Percentiles rank a stretch among this genome's conserved stretches.
Conservation (phyloP, 2,888 invertebrate species). For the Sturmia bella region DNA sequence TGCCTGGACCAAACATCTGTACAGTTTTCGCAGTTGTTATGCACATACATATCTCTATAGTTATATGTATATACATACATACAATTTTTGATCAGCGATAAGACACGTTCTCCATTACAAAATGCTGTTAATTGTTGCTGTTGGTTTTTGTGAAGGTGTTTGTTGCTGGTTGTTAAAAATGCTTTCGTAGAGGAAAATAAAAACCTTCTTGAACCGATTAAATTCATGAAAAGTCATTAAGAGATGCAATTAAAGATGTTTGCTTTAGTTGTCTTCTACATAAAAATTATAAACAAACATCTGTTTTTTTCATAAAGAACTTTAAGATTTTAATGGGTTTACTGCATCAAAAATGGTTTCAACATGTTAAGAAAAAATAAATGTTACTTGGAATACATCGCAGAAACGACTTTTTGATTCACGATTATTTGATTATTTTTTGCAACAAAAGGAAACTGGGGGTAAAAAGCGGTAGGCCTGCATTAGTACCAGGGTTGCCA, state of each 20-base stretch:
- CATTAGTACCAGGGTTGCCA: too few species aligned
- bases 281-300: background rate
- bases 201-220: slow-evolving; percentile 50
- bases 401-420: too few species aligned
- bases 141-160: slow-evolving; percentile 9
- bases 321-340: background rate
- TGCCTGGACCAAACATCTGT: too few species aligned
- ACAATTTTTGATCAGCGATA: slow-evolving; percentile 64
- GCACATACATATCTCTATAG: too few species aligned
- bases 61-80: background rate
- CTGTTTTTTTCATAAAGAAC: background rate
- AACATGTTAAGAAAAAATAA: too few species aligned
- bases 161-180: slow-evolving; percentile 6
- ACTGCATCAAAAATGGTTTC: too few species aligned
- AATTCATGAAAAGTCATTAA: slow-evolving; percentile 61
- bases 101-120: slow-evolving; percentile 66
- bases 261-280: slow-evolving; percentile 26
- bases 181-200: slow-evolving; percentile 43
- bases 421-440: too few species aligned
- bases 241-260: slow-evolving; percentile 41
- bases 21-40: too few species aligned
- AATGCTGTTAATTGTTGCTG: slow-evolving; percentile 21
- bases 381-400: too few species aligned
- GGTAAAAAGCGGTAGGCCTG: too few species aligned
- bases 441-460: too few species aligned